These are phyloP conservation scores for Meganola albula DNA, from an alignment of 2,888 invertebrate species.

Conservation along the genomic window DNA sequence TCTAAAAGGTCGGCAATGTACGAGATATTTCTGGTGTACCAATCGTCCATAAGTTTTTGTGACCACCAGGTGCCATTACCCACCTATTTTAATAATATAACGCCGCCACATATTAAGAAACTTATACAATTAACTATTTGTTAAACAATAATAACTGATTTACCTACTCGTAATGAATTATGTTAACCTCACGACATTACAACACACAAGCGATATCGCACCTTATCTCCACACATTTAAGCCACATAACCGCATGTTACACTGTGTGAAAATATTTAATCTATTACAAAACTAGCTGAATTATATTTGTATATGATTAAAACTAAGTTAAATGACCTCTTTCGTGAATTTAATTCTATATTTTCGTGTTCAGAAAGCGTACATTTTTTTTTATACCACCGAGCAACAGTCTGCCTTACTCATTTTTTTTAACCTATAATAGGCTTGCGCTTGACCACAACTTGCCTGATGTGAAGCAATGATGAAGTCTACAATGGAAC, in stretches of 20 bases:
- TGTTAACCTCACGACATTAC: conserved; percentile 16
- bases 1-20: too few species aligned
- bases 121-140: conserved; percentile 1
- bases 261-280: conserved; percentile 6
- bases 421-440: too few species aligned
- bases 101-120: too few species aligned
- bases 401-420: too few species aligned
- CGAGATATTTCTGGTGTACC: too few species aligned
- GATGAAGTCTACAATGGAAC: too few species aligned
- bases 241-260: conserved; percentile 8
- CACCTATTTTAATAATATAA: too few species aligned
- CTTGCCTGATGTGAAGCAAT: too few species aligned
- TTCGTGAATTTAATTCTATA: conserved; percentile 12
- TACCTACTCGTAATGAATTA: conserved; percentile 10
- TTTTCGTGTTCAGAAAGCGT: conserved; percentile 13
- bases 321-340: conserved; percentile 22
- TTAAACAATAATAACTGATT: conserved; percentile 10
- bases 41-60: too few species aligned
- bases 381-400: too few species aligned
- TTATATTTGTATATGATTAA: conserved; percentile 14
- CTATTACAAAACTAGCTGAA: conserved; percentile 22
- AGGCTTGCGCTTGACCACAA: too few species aligned
- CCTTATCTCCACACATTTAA: conserved; percentile 1
- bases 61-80: too few species aligned
- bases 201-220: conserved; percentile 5